Evolutionary conservation across 2,888 invertebrate species (phyloP), one percentile per base, ranked within the genome.

Genomic region (Harpalus rufipes): DNA sequence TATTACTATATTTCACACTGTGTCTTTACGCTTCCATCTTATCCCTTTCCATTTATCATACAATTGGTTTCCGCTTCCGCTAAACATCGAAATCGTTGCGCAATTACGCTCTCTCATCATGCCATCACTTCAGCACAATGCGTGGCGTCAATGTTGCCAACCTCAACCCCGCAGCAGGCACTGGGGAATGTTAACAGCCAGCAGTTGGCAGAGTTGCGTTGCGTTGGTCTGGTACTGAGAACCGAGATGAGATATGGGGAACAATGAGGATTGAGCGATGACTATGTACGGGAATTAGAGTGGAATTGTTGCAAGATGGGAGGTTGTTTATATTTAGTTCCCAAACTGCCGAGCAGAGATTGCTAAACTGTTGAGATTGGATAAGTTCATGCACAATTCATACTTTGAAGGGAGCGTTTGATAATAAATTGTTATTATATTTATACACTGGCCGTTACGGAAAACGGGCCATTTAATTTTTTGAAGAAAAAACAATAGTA

Each of bases 1-100:
- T 32, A 6, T 32, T 32, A 32, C 6, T 32, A 32, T 32, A 32
- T 32, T 32, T 32, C 32, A 32, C 32, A 32, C 32, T 32, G 32
- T 32, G 32, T 32, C 32, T 32, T 63, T 63, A 1, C 41, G 16
- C 72, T 51, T 44, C 18, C 72, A 74, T 74, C 72, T 74, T 74
- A 74, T 18, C 72, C 68, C 68, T 63, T 74, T 74, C 72, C 72
- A 74, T 68, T 68, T 68, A 68, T 68, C 68, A 68, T 68, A 68
- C 72, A 74, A 74, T 74, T 44, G 72, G 72, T 74, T 68, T 74
- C 72, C 51, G 72, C 18, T 74, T 74, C 72, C 51, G 72, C 18
- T 74, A 74, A 74, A 74, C 72, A 74, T 74, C 72, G 72, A 44
- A 74, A 74, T 74, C 18, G 68, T 32, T 68, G 68, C 72, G 72